A percentile compares a stretch with the other conserved stretches of the same genome.
phyloP scores from a whole-genome alignment of 2,113 vertebrate genomes.

The Conger conger region DNA sequence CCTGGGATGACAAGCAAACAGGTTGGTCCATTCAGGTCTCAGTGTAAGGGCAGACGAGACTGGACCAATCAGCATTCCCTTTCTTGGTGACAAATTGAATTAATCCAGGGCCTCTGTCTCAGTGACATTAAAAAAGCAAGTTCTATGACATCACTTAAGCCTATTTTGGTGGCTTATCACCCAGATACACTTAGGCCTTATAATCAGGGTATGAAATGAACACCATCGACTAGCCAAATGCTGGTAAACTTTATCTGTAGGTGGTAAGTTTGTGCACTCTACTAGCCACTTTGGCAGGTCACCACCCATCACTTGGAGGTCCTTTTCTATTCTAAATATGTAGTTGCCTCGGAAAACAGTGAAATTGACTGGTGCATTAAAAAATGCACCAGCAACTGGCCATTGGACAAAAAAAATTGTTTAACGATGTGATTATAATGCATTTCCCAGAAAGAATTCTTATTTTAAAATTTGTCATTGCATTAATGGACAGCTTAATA shows the following conservation, averaged over 20 bases:
- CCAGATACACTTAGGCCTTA: background rate
- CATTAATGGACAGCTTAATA: background rate
- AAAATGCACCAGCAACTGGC: too few species aligned
- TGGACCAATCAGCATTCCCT: background rate
- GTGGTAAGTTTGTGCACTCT: too few species aligned
- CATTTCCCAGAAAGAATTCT: background rate
- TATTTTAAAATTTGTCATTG: background rate
- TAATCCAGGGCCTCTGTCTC: background rate
- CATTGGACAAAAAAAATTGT: too few species aligned
- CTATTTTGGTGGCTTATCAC: background rate
- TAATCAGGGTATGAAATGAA: too few species aligned
- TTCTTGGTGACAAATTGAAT: background rate
- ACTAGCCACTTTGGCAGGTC: too few species aligned
- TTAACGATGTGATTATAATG: too few species aligned
- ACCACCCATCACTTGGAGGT: too few species aligned
- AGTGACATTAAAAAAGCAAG: background rate
- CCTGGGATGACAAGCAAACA: background rate
- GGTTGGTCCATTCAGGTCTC: background rate
- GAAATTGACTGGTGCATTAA: too few species aligned
- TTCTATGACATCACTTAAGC: background rate
- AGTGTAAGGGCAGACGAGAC: background rate
- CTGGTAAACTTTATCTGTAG: too few species aligned
- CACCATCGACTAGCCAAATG: too few species aligned
- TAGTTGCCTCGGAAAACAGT: too few species aligned
- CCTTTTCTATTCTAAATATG: too few species aligned